Base-by-base conservation (phyloP, 2,113 vertebrate species). In the Pao palembangensis region DNA sequence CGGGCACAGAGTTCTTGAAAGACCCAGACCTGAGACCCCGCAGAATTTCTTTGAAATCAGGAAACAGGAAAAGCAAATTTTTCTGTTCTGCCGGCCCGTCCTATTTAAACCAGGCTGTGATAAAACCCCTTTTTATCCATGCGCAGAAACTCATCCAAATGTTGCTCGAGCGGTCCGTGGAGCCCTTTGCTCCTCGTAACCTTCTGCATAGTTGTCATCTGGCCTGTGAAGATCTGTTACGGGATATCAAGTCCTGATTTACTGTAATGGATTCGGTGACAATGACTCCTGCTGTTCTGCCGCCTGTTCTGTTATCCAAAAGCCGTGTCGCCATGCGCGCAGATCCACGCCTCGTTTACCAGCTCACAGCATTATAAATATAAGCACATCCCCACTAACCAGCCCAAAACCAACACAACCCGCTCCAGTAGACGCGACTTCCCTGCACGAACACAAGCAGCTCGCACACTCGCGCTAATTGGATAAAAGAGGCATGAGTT, bases 261-360 rank as follows among this genome's bases (percentile, higher is more conserved):
- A 77, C 79, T 73, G 80, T 83, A 80, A 90, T 86, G 69, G 76
- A 89, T 87, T 88, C 81, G 73, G 86, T 17, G 81, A 69, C 58
- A 74, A 88, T 66, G 60, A 76, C 61, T 84, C 89, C 88, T 78
- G 88, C 89, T 89, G 85, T 80, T 63, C 70, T 44, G 60, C 87
- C 87, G 88, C 84, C 88, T 91, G 91, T 83, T 91, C 82, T 43
- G 62, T 79, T 81, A 82, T 77, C 79, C 63, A 5, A 76, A 61
- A 71, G 73, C 55, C 8, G 15, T 21, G 55, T 67, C 23, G 57
- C 69, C 49, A 21, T 69, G 25, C 64, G 21, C 64, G 38, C 64
- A 62, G 42, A 77, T 69, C 61, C 61, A 67, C 13, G 49, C 63
- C 71, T 78, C 55, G 65, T 89, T 82, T 81, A 70, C 67, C 71